Evolutionary conservation across 2,113 vertebrate genomes (phyloP), one percentile per base, ranked within the genome.

Genomic region (Ailuropoda melanoleuca): DNA sequence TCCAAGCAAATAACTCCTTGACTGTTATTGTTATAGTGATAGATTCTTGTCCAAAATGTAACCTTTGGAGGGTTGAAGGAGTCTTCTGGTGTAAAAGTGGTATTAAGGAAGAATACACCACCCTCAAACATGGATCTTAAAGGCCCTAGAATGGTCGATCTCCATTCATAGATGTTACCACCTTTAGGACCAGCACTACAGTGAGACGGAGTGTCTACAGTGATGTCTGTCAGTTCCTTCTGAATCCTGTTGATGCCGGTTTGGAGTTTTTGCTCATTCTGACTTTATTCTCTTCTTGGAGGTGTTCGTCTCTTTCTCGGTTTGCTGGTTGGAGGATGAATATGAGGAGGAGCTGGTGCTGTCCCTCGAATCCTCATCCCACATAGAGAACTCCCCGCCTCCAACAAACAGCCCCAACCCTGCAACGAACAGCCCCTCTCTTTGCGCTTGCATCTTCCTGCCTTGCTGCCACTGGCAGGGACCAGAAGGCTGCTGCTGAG

Each of bases 141-240:
- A 46, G 43, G 74, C 43, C 43, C 4, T 2, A 29, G 43, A 48
- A 77, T 48, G 43, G 43, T 75, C 43, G 13, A 75, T 75, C 72
- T 75, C 24, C 72, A 75, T 48, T 48, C 43, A 46, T 29, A 39
- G 68, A 29, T 46, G 72, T 46, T 29, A 46, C 14, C 43, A 31
- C 7, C 26, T 29, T 48, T 77, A 43, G 26, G 43, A 48, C 74
- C 14, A 48, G 43, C 74, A 77, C 99, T 99, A 99, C 99, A 99
- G 99, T 99, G 99, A 50, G 99, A 99, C 50, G 99, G 99, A 95
- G 99, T 99, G 98, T 99, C 99, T 99, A 99, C 98, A 75, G 99
- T 99, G 97, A 99, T 99, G 92, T 99, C 99, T 37, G 99, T 99
- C 99, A 99, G 98, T 97, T 99, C 99, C 98, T 99, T 99, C 98